Percentiles rank a stretch among this genome's conserved stretches.
phyloP scores from a whole-genome alignment of 2,797 vertebrate genomes.

The Sciaenops ocellatus region DNA sequence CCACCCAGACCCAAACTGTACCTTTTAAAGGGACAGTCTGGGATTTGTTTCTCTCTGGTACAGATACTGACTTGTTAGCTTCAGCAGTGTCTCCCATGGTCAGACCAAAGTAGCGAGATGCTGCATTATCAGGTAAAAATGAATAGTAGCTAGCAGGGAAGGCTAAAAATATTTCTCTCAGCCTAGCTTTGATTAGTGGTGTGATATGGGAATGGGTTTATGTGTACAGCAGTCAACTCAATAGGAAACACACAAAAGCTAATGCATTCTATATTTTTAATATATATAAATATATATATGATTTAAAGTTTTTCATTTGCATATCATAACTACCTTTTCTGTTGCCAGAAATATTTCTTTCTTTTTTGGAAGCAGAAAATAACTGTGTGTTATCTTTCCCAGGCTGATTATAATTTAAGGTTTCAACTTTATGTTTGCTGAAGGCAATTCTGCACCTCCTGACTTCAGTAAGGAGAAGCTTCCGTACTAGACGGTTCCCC shows the following conservation, averaged over 20 bases:
- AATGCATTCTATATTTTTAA: too few relatives aligned
- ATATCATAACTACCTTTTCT: neutral
- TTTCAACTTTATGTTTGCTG: neutral
- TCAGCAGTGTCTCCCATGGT: neutral
- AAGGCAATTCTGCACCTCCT: neutral
- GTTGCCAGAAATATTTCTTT: neutral
- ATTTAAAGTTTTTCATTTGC: neutral
- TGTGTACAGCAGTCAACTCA: neutral
- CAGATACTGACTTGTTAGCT: conserved; percentile 16
- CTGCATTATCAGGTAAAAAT: conserved; percentile 1
- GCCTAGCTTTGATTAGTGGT: conserved; percentile 5
- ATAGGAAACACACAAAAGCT: too few relatives aligned
- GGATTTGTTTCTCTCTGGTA: conserved; percentile 19
- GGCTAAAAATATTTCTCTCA: conserved; percentile 5
- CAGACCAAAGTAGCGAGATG: neutral
- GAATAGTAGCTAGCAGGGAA: conserved; percentile 1
- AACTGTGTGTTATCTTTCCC: neutral
- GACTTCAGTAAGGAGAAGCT: neutral
- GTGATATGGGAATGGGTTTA: neutral
- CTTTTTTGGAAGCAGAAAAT: neutral
- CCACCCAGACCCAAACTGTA: conserved; percentile 47
- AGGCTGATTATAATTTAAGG: neutral
- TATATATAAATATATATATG: too few relatives aligned
- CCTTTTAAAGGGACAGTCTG: conserved; percentile 39
- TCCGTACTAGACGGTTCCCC: neutral